Evolutionary conservation across 2,113 vertebrate genomes (phyloP), one percentile per base, ranked within the genome.

Genomic region (Amphiprion ocellaris): DNA sequence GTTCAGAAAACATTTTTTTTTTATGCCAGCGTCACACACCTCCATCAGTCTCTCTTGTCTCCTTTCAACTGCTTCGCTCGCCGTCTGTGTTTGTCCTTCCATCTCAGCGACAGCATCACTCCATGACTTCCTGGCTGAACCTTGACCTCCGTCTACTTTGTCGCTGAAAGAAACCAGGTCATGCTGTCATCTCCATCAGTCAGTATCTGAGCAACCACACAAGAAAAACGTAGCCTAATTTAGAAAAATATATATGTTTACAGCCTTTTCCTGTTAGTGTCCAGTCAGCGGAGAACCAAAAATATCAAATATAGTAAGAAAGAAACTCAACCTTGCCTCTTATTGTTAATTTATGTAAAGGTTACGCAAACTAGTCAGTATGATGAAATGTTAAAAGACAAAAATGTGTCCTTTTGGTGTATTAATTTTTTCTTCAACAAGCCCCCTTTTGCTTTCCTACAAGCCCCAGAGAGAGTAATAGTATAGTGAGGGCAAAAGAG

Each of bases 111-210:
- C 91, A 91, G 83, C 74, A 84, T 90, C 85, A 81, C 83, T 89
- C 85, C 58, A 4, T 84, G 70, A 86, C 89, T 85, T 90, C 78
- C 89, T 70, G 86, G 33, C 60, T 88, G 87, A 90, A 71, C 90
- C 55, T 67, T 89, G 92, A 89, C 89, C 90, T 82, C 54, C 1
- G n/a, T 64, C 65, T 69, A 68, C 75, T 87, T 82, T 50, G 83
- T 30, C 6, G 86, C 81, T 90, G 92, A 94, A 78, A 87, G 89
- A 83, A 80, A 66, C 83, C 89, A 90, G 89, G 63, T 81, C 52
- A 39, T 7, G 28, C 83, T 87, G 90, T 90, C 90, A 75, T 88
- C 86, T 69, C 81, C 86, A 21, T 77, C 83, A 74, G 28, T 83
- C 66, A 26, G 61, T 50, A 15, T 79, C 79, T 4, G 15, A 28